These are phyloP conservation scores for Diplogasteroides magnus DNA, from an alignment of 1,140 invertebrate species.

Conservation along the genomic window DNA sequence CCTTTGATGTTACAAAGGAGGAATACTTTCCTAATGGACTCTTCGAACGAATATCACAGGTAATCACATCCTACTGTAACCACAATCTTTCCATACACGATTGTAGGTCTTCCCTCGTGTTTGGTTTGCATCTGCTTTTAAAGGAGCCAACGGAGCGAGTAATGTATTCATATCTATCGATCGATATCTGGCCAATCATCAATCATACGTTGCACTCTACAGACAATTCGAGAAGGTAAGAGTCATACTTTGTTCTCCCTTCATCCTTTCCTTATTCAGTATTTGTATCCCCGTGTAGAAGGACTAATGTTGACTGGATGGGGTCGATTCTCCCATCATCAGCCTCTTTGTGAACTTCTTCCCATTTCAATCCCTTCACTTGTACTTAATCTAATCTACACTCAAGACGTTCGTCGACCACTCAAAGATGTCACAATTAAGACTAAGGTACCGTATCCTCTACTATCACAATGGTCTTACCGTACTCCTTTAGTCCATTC, in stretches of 20 bases:
- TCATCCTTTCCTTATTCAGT: neutral
- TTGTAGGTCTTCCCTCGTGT: conserved; percentile 68
- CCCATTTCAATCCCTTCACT: conserved; percentile 72
- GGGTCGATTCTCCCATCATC: conserved; percentile 77
- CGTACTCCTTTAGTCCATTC: neutral
- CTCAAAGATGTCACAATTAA: neutral
- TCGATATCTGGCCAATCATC: conserved; percentile 51
- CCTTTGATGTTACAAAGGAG: conserved; percentile 41
- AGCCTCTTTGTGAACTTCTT: conserved; percentile 81
- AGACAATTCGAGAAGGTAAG: conserved; percentile 43
- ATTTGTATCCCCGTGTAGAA: conserved; percentile 19
- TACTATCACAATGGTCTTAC: neutral
- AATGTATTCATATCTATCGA: conserved; percentile 32
- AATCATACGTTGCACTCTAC: conserved; percentile 47
- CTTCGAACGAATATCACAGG: conserved; percentile 35
- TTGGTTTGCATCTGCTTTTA: conserved; percentile 30
- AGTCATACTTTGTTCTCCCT: conserved; percentile 24
- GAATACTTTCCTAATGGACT: conserved; percentile 44
- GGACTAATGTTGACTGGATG: conserved; percentile 52
- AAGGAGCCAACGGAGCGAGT: conserved; percentile 23
- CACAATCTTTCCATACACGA: too few species aligned
- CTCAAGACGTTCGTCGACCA: conserved; percentile 1
- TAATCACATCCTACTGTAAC: too few species aligned
- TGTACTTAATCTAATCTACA: conserved; percentile 44
- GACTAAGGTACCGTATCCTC: conserved; percentile 1